Conservation (phyloP, 2,888 invertebrate species). For the Drosophila suboccidentalis region DNA sequence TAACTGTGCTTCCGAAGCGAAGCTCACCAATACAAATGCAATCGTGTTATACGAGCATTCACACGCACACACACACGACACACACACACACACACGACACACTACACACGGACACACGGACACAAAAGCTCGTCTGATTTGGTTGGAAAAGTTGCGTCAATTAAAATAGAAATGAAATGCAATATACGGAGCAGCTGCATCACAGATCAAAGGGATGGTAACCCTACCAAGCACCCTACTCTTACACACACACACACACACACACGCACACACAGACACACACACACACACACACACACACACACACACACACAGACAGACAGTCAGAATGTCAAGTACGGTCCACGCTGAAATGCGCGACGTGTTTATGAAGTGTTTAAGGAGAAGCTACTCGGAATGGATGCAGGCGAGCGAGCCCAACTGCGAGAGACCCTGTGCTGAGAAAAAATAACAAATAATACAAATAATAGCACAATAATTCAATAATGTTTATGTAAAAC, state of each 20-base stretch:
- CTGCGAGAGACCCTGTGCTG: not conserved
- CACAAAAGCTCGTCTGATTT: not conserved
- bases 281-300: constrained; percentile 1
- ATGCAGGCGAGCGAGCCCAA: not conserved
- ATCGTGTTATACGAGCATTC: not conserved
- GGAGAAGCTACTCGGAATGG: not conserved
- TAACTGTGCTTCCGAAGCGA: not conserved
- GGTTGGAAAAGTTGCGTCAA: constrained; percentile 32
- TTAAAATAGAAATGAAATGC: constrained; percentile 55
- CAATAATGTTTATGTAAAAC: too few species aligned
- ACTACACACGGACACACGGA: too few species aligned
- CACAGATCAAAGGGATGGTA: constrained; percentile 69
- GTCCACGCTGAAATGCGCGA: constrained; percentile 59
- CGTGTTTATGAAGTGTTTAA: constrained; percentile 39
- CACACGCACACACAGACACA: constrained; percentile 5
- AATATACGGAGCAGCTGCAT: constrained; percentile 52
- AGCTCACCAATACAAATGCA: constrained; percentile 2
- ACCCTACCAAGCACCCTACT: not conserved
- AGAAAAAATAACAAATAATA: too few species aligned
- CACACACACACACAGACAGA: constrained; percentile 5
- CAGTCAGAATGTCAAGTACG: too few species aligned
- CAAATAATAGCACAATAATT: too few species aligned
- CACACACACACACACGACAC: not conserved
- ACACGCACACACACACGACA: not conserved
- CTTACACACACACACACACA: not conserved